A percentile compares a stretch with the other conserved stretches of the same genome.
These are phyloP conservation scores for Hippocampus guttulatus DNA, from an alignment of 2,113 vertebrate genomes.

Conservation along the genomic window DNA sequence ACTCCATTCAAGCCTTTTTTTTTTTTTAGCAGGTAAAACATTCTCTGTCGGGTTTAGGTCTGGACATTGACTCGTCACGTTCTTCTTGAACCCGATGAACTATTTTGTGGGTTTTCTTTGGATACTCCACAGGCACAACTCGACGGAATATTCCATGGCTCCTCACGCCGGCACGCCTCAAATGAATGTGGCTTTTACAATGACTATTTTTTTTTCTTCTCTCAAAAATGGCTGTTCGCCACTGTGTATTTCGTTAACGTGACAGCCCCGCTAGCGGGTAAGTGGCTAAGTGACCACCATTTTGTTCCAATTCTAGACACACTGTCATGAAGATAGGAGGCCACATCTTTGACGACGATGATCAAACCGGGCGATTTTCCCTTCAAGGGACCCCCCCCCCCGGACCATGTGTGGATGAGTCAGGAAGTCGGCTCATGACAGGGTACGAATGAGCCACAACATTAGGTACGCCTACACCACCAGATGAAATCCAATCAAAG, in stretches of 20 bases:
- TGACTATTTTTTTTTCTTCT: not conserved
- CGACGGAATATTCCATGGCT: not conserved
- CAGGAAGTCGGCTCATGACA: not conserved
- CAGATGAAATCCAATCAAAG: not conserved
- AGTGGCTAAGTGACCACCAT: conserved; percentile 11
- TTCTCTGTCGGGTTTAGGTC: not conserved
- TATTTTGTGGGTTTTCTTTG: not conserved
- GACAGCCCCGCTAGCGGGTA: conserved; percentile 5
- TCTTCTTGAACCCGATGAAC: not conserved
- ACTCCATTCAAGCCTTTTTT: not conserved
- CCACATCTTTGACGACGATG: not conserved
- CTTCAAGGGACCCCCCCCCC: not conserved
- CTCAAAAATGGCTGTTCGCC: conserved; percentile 5
- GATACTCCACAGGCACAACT: not conserved
- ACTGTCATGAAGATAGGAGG: not conserved
- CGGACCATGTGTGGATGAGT: not conserved
- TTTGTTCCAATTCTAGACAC: conserved; percentile 16
- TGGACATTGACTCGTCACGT: not conserved
- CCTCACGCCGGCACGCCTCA: not conserved
- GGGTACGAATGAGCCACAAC: not conserved
- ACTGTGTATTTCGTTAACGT: conserved; percentile 11
- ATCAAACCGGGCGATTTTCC: not conserved
- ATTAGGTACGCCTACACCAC: not conserved
- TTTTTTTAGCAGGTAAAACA: not conserved
- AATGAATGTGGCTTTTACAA: conserved; percentile 1